Percentiles rank a stretch among this genome's conserved stretches.
Conservation (phyloP, 2,797 vertebrate genomes). For the Galagoides demidoff region DNA sequence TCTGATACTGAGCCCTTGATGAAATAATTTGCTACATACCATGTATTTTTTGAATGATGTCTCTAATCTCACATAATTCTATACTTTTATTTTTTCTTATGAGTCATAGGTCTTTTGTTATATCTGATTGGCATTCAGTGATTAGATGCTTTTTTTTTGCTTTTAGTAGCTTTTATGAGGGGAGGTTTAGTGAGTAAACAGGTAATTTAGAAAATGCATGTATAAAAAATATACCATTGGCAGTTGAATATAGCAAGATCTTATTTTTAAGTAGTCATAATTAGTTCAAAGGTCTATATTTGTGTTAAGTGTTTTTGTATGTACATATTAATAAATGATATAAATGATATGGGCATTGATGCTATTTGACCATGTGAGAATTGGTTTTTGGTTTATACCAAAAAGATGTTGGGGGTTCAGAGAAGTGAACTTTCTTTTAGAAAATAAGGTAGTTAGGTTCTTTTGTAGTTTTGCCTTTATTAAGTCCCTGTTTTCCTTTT, state of each 20-base stretch:
- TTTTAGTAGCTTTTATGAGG: not conserved
- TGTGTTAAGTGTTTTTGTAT: not conserved
- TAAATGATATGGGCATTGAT: not conserved
- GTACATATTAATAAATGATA: not conserved
- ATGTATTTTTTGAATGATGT: not conserved
- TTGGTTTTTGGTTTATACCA: not conserved
- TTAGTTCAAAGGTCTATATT: not conserved
- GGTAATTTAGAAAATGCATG: not conserved
- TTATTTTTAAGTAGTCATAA: not conserved
- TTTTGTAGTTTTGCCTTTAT: not conserved
- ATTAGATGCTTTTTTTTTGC: not conserved
- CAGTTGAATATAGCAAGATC: not conserved
- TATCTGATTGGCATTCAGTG: not conserved
- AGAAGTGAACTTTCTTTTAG: conserved; percentile 20
- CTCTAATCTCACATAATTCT: not conserved
- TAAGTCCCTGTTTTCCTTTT: not conserved
- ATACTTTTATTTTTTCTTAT: not conserved
- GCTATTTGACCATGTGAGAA: not conserved
- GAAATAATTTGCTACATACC: not conserved
- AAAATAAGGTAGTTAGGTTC: not conserved
- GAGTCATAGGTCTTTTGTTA: not conserved
- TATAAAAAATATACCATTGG: not conserved
- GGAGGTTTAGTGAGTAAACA: not conserved
- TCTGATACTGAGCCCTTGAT: not conserved
- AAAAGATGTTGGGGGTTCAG: not conserved